phyloP scores from a whole-genome alignment of 2,113 vertebrate genomes.

The Heterotis niloticus region DNA sequence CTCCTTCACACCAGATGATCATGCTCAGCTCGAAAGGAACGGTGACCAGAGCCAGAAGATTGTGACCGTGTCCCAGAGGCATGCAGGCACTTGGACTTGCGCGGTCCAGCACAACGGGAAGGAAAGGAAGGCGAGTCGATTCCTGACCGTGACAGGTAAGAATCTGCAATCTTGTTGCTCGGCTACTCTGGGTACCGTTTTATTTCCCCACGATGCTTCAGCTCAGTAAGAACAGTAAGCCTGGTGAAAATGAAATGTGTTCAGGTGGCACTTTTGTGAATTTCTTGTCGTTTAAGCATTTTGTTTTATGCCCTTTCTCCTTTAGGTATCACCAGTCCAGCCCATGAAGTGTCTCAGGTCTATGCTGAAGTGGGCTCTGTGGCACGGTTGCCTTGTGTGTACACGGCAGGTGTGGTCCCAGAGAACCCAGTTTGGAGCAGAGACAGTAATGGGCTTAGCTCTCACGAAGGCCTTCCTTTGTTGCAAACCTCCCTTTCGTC shows the following conservation, averaged over 20 bases:
- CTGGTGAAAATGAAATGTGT: neutral
- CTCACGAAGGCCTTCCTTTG: slow-evolving; percentile 22
- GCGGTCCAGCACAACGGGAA: neutral
- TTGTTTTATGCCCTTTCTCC: slow-evolving; percentile 2
- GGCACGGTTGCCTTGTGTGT: slow-evolving; percentile 58
- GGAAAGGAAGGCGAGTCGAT: slow-evolving; percentile 24
- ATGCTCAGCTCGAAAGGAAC: accelerated
- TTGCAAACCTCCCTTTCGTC: neutral
- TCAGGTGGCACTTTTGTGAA: no score
- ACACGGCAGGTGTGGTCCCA: slow-evolving; percentile 38
- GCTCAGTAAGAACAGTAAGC: neutral
- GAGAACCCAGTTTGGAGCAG: slow-evolving; percentile 44
- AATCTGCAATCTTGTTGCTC: neutral
- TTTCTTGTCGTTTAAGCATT: no score
- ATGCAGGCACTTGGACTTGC: slow-evolving; percentile 59
- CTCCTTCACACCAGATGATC: neutral
- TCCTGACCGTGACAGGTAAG: slow-evolving; percentile 57
- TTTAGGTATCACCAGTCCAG: slow-evolving; percentile 57
- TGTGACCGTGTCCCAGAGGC: slow-evolving; percentile 14
- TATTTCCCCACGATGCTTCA: no score
- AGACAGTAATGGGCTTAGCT: neutral
- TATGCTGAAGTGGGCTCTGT: slow-evolving; percentile 57
- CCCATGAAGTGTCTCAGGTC: slow-evolving; percentile 34
- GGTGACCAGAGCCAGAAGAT: neutral
- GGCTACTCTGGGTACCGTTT: neutral